Conservation (phyloP, 1,140 invertebrate genomes). For the Drosophila tropicalis region DNA sequence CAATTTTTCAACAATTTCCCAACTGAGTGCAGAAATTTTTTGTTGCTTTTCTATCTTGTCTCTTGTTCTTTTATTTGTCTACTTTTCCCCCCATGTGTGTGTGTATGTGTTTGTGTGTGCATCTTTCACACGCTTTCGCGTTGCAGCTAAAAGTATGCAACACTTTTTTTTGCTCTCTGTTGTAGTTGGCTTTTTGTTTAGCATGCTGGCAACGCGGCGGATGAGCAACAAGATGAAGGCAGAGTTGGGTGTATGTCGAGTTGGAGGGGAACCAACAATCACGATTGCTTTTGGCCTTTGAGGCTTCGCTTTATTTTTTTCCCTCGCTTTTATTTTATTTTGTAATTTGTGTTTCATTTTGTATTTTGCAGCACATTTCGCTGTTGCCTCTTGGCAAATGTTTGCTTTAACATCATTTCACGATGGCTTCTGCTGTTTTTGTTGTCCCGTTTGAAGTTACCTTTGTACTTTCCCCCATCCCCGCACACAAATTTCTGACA, state of each 20-base stretch:
- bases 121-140: conserved; percentile 70
- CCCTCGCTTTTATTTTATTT: conserved; percentile 39
- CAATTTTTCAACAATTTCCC: conserved; percentile 78
- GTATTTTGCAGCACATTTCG: conserved; percentile 47
- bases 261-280: conserved; percentile 49
- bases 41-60: conserved; percentile 15
- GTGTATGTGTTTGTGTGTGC: conserved; percentile 35
- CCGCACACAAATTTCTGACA: not conserved
- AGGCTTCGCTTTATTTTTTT: conserved; percentile 32
- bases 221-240: conserved; percentile 37
- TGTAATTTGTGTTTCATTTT: conserved; percentile 52
- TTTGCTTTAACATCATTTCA: conserved; percentile 67
- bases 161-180: conserved; percentile 50
- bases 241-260: not conserved
- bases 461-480: conserved; percentile 50
- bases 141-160: conserved; percentile 73
- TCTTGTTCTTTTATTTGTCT: conserved; percentile 41
- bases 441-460: conserved; percentile 57
- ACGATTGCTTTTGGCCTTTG: conserved; percentile 65
- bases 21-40: conserved; percentile 49
- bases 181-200: conserved; percentile 53
- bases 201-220: conserved; percentile 43
- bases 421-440: conserved; percentile 44
- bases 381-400: conserved; percentile 58
- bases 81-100: conserved; percentile 26